Evolutionary conservation across 1,140 invertebrate genomes (phyloP).

Genomic region (Drosophila ironensis): DNA sequence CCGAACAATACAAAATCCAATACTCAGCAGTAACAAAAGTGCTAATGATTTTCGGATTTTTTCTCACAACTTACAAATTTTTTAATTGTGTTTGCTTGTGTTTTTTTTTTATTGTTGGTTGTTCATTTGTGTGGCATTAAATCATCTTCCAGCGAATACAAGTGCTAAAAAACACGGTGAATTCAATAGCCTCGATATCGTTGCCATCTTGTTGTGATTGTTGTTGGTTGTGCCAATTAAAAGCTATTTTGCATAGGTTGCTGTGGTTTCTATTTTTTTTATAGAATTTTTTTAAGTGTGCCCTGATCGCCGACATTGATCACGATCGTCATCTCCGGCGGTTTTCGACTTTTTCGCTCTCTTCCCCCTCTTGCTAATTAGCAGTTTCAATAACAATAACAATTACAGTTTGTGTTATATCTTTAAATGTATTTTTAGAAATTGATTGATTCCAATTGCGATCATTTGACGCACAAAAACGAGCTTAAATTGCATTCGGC

Average conservation of each 20-base stretch:
- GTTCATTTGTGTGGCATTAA: slow-evolving; percentile 58
- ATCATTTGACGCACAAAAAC: slow-evolving; percentile 3
- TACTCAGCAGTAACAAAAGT: slow-evolving; percentile 56
- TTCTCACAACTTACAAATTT: slow-evolving; percentile 31
- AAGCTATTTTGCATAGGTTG: slow-evolving; percentile 4
- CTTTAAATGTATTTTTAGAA: background rate
- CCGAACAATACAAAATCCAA: slow-evolving; percentile 14
- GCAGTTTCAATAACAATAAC: slow-evolving; percentile 13
- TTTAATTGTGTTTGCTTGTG: slow-evolving; percentile 28
- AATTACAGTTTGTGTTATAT: slow-evolving; percentile 17
- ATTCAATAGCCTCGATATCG: slow-evolving; percentile 9
- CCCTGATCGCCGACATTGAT: slow-evolving; percentile 38
- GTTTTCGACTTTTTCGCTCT: background rate
- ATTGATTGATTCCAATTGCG: slow-evolving; percentile 31
- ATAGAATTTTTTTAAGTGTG: slow-evolving; percentile 21
- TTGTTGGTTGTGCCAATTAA: slow-evolving; percentile 29
- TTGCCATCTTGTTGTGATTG: slow-evolving; percentile 2
- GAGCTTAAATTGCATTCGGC: background rate
- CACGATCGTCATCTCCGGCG: slow-evolving; percentile 18
- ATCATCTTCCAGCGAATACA: slow-evolving; percentile 49
- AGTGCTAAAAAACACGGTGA: slow-evolving; percentile 23
- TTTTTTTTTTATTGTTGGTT: slow-evolving; percentile 26
- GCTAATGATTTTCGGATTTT: slow-evolving; percentile 51
- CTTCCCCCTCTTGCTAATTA: slow-evolving; percentile 22
- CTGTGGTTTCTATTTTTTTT: background rate